Percentiles rank a stretch among this genome's conserved stretches.
These are phyloP conservation scores for Caenorhabditis afra DNA, from an alignment of 2,888 invertebrate species.

Conservation along the genomic window DNA sequence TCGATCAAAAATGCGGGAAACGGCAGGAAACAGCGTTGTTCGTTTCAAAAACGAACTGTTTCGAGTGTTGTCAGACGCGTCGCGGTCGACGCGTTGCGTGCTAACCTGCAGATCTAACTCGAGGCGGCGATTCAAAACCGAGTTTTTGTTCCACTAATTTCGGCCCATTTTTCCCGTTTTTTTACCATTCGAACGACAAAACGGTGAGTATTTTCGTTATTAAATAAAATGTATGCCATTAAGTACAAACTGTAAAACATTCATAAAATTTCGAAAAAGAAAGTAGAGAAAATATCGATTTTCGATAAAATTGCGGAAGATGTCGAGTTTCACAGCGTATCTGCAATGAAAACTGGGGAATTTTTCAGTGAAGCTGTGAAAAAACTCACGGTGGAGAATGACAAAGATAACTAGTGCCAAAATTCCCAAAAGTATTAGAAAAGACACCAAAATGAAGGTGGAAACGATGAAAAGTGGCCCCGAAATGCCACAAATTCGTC, in stretches of 20 bases:
- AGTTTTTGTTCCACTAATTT: conserved; percentile 3
- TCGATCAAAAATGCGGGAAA: conserved; percentile 5
- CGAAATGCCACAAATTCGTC: conserved; percentile 47
- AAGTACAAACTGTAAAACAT: background rate
- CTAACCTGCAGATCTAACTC: conserved; percentile 34
- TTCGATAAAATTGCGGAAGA: background rate
- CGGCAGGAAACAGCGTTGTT: background rate
- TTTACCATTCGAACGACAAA: background rate
- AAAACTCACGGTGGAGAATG: conserved; percentile 47
- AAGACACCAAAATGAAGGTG: conserved; percentile 32
- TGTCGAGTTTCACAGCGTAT: conserved; percentile 17
- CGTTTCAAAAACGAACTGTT: conserved; percentile 2
- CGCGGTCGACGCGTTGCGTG: conserved; percentile 33
- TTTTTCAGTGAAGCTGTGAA: background rate
- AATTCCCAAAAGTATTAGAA: conserved; percentile 37
- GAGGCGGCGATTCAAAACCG: conserved; percentile 39
- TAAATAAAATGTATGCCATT: background rate
- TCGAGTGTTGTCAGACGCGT: conserved; percentile 21
- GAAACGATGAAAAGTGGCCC: conserved; percentile 35
- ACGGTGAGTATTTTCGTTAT: conserved; percentile 9
- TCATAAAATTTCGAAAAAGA: background rate
- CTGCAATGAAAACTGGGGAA: conserved; percentile 28
- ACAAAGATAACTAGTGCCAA: conserved; percentile 48
- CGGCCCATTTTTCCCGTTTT: background rate
- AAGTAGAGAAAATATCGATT: background rate